Conservation (phyloP, 1,140 invertebrate species). For the Rhagoletis pomonella region DNA sequence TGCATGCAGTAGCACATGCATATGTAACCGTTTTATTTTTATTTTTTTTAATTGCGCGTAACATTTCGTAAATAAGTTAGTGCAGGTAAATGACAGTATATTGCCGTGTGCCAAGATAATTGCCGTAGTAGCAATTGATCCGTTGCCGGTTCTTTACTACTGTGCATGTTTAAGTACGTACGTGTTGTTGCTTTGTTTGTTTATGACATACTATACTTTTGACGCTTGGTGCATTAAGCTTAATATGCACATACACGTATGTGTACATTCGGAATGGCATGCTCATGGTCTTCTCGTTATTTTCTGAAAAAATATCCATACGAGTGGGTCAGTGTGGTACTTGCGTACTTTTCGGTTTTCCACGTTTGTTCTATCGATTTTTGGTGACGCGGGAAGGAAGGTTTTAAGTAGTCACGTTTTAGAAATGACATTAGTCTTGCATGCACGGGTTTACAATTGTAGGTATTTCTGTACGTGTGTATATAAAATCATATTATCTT, state of each 20-base stretch:
- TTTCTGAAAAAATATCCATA: not conserved
- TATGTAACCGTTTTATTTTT: not conserved
- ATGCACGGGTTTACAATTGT: not conserved
- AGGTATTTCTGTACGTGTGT: not conserved
- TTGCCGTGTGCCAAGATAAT: not conserved
- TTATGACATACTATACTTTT: not conserved
- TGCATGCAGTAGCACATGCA: not conserved
- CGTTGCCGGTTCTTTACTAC: not conserved
- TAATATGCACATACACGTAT: not conserved
- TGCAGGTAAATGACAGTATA: not conserved
- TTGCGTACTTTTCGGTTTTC: not conserved
- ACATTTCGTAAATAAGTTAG: not conserved
- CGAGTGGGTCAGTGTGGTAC: not conserved
- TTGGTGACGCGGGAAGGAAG: not conserved
- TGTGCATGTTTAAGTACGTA: no score
- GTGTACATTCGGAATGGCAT: not conserved
- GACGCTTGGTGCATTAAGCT: not conserved
- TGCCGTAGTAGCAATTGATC: not conserved
- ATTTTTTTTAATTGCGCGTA: not conserved
- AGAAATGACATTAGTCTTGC: not conserved
- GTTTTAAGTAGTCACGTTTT: not conserved
- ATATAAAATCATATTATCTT: no score
- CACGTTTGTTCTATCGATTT: constrained; percentile 2
- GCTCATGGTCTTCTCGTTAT: not conserved
- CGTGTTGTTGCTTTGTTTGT: not conserved